Evolutionary conservation across 2,113 vertebrate genomes (phyloP), one percentile per base, ranked within the genome.

Genomic region (Vireo altiloquus): DNA sequence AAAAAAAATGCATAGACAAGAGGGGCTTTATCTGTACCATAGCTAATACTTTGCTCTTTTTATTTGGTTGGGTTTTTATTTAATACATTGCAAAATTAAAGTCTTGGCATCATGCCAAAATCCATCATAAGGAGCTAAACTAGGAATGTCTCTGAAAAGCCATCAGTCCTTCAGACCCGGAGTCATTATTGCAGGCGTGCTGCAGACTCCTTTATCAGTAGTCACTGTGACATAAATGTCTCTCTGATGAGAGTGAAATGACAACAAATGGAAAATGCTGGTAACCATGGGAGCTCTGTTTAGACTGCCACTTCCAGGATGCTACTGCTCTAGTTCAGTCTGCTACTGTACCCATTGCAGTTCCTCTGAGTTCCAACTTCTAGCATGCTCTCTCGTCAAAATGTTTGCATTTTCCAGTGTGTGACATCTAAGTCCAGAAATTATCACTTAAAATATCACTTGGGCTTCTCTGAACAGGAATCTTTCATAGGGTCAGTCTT

Each of bases 401-500:
- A 78, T n/a, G 60, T 30, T 78, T 94, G 81, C 52, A 49, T 94
- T 89, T 77, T 82, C 60, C 60, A 82, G n/a, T 17, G 20, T 76
- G 57, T 79, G 87, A 87, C 77, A 93, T 37, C 35, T 19, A 66
- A 90, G 39, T 54, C 56, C 86, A 90, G 90, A 66, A 56, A 66
- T 7, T 33, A 78, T 59, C 68, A 87, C 52, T 78, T 66, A 15
- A 83, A 79, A 92, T 87, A 94, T 19, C 60, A 31, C 77, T 60
- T 52, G 24, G 49, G 40, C 44, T 87, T 78, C 37, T 71, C 69
- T 37, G 72, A 94, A 44, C 59, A 84, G 76, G 81, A 89, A 87
- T 94, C 31, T 49, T 84, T 92, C 92, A 40, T 47, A 54, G 83
- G 72, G 72, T 89, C 91, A 89, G 81, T 60, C 89, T 96, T 96